Base-by-base conservation (phyloP, 1,140 invertebrate species). In the Drosophila ambigua region DNA sequence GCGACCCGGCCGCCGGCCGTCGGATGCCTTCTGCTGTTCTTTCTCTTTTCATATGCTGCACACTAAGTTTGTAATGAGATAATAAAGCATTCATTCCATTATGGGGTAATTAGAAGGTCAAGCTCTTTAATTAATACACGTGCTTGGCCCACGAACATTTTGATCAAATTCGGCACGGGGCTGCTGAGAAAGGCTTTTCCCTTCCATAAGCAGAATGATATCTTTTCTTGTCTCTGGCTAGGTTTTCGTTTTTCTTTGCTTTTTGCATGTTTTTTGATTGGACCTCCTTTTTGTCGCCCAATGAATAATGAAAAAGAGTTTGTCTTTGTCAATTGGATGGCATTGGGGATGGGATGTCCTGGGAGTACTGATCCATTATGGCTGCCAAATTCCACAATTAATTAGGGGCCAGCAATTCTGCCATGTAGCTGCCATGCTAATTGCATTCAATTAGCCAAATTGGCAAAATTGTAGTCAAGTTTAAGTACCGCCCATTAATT, bases 371-470 rank as follows among this genome's bases (percentile, higher is more conserved):
- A 46, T 28, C 35, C 60, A 24, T 24, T 26, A 69, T 57, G 61
- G 50, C 68, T 64, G 59, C 62, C 79, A 52, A 79, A 73, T 66
- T 74, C 63, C 55, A 75, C 77, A 87, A 87, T 87, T 85, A 85
- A 85, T 87, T 85, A 81, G 78, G 53, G 9, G 35, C 26, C 54
- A 24, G 39, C 65, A 15, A 65, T 71, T 64, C 59, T 9, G 7
- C 8, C 8, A 7, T 9, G 31, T 31, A 44, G 53, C 61, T 44
- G 49, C 39, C 65, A 88, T 88, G 82, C 61, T 87, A 88, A 87
- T 87, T 87, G 76, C 83, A 76, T 74, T 83, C 79, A 87, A 87
- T 87, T 87, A 87, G 75, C 76, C 73, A 82, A 87, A 87, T 88
- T 87, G 84, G 74, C 59, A 69, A 73, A 68, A 82, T 63, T 78